Percentiles rank a stretch among this genome's conserved stretches.
These are phyloP conservation scores for Solenopsis fugax DNA, from an alignment of 1,140 invertebrate genomes.

Conservation along the genomic window DNA sequence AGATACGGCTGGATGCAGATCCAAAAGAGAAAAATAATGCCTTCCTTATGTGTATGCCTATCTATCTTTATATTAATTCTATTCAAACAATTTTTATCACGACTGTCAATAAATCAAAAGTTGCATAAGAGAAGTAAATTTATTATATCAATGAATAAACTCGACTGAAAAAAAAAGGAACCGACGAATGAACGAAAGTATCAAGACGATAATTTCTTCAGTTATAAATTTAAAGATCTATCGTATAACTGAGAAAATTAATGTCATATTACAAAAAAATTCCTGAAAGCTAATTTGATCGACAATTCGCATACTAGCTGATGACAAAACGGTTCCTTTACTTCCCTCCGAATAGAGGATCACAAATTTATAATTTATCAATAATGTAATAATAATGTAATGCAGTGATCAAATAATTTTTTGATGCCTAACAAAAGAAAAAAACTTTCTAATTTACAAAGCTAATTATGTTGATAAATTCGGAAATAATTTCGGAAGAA, in stretches of 20 bases:
- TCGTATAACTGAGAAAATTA: constrained; percentile 28
- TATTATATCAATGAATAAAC: background rate
- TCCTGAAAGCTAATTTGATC: background rate
- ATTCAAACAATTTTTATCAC: background rate
- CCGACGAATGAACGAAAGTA: background rate
- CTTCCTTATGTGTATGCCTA: background rate
- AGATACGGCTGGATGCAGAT: background rate
- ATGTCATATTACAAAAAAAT: background rate
- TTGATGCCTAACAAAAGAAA: background rate
- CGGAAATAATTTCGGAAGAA: background rate
- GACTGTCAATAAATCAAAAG: background rate
- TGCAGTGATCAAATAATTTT: background rate
- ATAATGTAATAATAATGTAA: background rate
- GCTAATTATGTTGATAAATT: background rate
- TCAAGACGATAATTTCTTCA: constrained; percentile 8
- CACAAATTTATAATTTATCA: constrained; percentile 35
- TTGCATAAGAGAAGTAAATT: background rate
- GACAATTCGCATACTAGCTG: constrained; percentile 81
- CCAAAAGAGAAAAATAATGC: background rate
- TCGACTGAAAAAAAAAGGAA: constrained; percentile 1
- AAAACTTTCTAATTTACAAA: background rate
- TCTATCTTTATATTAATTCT: background rate
- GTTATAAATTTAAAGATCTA: constrained; percentile 62
- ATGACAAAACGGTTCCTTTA: constrained; percentile 75
- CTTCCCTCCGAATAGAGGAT: background rate